These are phyloP conservation scores for Echinometra lucunter DNA, from an alignment of 53 echinoderm and acorn worm species.

Conservation along the genomic window DNA sequence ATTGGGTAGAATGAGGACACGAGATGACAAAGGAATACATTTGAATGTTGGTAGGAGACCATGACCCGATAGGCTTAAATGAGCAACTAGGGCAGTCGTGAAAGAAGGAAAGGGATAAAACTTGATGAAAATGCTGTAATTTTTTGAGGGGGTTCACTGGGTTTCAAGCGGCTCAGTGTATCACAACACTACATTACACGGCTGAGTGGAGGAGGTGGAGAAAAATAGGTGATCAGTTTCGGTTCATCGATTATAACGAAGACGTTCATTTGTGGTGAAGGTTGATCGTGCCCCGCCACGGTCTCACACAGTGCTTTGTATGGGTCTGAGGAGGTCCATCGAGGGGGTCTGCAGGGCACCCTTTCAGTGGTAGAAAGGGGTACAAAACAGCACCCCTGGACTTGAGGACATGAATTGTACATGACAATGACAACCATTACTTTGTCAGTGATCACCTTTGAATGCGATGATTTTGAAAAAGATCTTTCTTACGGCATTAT, in stretches of 20 bases:
- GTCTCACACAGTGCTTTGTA: neutral
- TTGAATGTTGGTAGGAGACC: neutral
- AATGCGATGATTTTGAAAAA: slow-evolving; percentile 25
- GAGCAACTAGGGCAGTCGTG: slow-evolving; percentile 33
- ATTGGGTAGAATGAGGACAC: neutral
- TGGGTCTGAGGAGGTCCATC: slow-evolving; percentile 52
- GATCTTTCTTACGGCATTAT: neutral
- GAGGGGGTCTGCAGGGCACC: slow-evolving; percentile 33
- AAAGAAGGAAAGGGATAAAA: neutral
- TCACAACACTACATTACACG: slow-evolving; percentile 38
- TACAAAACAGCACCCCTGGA: slow-evolving; percentile 37
- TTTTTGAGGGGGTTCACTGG: slow-evolving; percentile 10
- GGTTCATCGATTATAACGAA: slow-evolving; percentile 42
- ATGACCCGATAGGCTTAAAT: neutral
- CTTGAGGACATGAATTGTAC: slow-evolving; percentile 26
- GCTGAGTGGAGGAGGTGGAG: slow-evolving; percentile 31
- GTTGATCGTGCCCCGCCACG: neutral
- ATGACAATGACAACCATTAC: slow-evolving; percentile 23
- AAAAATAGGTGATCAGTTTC: slow-evolving; percentile 40
- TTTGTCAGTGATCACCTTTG: neutral
- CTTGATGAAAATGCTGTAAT: neutral
- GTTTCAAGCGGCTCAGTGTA: neutral
- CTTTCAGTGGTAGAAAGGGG: slow-evolving; percentile 40
- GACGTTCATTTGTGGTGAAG: slow-evolving; percentile 32
- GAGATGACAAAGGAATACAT: neutral